phyloP scores from a whole-genome alignment of 2,888 invertebrate genomes.

The Tolmerus cingulatus region DNA sequence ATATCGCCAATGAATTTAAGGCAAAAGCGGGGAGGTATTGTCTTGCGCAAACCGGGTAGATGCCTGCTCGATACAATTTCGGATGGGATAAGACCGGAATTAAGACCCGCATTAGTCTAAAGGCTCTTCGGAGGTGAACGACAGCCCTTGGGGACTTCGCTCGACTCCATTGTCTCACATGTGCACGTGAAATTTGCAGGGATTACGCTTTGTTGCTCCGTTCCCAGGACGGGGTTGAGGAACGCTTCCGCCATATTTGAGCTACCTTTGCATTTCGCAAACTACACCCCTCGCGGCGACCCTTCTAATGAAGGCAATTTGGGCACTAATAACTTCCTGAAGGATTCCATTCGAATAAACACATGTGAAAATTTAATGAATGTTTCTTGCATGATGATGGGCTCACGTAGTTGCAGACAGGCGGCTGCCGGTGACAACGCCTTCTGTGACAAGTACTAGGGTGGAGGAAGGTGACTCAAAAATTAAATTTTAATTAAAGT shows the following conservation, averaged over 20 bases:
- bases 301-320: not conserved
- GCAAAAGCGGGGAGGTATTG: not conserved
- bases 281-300: not conserved
- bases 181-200: not conserved
- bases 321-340: not conserved
- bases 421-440: not conserved
- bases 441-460: not conserved
- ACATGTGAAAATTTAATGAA: not conserved
- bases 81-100: not conserved
- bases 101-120: not conserved
- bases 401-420: not conserved
- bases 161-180: not conserved
- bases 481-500: not conserved
- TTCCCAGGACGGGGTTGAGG: not conserved
- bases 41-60: not conserved
- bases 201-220: not conserved
- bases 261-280: not conserved
- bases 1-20: not conserved
- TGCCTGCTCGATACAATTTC: not conserved
- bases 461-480: not conserved
- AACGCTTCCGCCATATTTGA: not conserved
- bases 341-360: not conserved
- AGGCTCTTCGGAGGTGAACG: not conserved
- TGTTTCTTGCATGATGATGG: not conserved
- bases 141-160: not conserved